phyloP scores from a whole-genome alignment of 2,888 invertebrate genomes.

The Hemicrepidius hirtus region DNA sequence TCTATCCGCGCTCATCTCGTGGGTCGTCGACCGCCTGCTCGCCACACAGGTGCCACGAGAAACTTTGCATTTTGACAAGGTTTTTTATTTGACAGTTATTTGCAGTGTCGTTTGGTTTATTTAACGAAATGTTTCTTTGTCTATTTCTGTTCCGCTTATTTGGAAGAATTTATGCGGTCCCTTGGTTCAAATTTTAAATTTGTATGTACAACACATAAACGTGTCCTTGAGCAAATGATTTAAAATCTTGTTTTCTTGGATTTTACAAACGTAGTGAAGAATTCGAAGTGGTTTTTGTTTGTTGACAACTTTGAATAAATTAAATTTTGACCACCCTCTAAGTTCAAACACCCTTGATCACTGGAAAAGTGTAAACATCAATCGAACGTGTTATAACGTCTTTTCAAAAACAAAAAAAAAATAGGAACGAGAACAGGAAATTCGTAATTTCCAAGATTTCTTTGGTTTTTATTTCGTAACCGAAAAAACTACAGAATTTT shows the following conservation, averaged over 20 bases:
- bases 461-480: too few relatives aligned
- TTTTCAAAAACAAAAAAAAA: too few relatives aligned
- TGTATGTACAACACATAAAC: slow-evolving; percentile 3
- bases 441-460: too few relatives aligned
- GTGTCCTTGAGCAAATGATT: slow-evolving; percentile 3
- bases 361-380: too few relatives aligned
- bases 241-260: background rate
- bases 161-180: slow-evolving; percentile 20
- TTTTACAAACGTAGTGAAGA: background rate
- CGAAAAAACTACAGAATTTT: too few relatives aligned
- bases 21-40: slow-evolving; percentile 52
- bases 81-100: slow-evolving; percentile 44
- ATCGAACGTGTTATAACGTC: too few relatives aligned
- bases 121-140: slow-evolving; percentile 11
- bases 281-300: background rate
- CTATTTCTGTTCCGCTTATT: slow-evolving; percentile 16
- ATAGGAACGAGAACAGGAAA: too few relatives aligned
- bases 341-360: too few relatives aligned
- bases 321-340: too few relatives aligned
- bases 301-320: too few relatives aligned
- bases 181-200: slow-evolving; percentile 8
- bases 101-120: slow-evolving; percentile 28
- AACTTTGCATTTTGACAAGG: slow-evolving; percentile 51
- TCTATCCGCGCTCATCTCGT: slow-evolving; percentile 28
- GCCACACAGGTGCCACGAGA: slow-evolving; percentile 52